Conservation (phyloP, 1,140 invertebrate genomes). For the Mizuhopecten yessoensis region DNA sequence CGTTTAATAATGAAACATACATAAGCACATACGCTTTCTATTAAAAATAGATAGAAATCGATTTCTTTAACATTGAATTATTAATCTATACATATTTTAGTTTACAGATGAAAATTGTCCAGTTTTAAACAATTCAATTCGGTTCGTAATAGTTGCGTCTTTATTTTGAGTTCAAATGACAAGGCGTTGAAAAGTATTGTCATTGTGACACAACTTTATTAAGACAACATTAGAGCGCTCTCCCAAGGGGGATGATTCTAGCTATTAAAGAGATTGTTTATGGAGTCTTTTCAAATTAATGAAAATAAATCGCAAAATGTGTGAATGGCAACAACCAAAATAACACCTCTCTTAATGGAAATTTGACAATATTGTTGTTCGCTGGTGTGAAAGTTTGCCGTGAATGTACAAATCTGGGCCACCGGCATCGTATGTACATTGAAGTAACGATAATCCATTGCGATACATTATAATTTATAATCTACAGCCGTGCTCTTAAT, state of each 20-base stretch:
- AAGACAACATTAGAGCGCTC: conserved; percentile 12
- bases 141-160: no score
- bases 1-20: no score
- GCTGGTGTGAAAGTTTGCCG: conserved; percentile 22
- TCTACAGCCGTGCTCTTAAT: not conserved
- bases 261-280: not conserved
- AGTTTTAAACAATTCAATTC: no score
- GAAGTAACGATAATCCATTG: not conserved
- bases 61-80: no score
- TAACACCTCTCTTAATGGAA: conserved; percentile 38
- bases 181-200: not conserved
- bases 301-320: conserved; percentile 26
- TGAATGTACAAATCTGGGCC: not conserved
- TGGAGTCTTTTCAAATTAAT: conserved; percentile 35
- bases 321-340: not conserved
- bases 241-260: conserved; percentile 1
- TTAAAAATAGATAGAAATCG: no score
- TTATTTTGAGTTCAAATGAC: not conserved
- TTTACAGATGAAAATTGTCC: no score
- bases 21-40: no score
- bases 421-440: not conserved
- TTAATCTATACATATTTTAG: no score
- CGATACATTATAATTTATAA: conserved; percentile 16
- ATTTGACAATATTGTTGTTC: not conserved
- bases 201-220: not conserved